A percentile compares a stretch with the other conserved stretches of the same genome.
phyloP scores from a whole-genome alignment of 1,140 invertebrate genomes.

The Andrena cerasifolii region DNA sequence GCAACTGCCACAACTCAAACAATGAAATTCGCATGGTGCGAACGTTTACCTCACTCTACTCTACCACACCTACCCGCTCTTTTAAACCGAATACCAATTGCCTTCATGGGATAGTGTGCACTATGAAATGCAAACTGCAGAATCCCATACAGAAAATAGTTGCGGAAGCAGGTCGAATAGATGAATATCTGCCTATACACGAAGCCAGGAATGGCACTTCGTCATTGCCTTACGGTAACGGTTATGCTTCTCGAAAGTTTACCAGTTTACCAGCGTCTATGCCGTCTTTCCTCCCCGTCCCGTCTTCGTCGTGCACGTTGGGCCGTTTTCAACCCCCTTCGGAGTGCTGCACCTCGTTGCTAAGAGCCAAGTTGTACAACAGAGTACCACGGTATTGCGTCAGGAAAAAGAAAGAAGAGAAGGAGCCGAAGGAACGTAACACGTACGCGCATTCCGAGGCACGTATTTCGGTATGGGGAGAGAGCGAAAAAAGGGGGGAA shows the following conservation, averaged over 20 bases:
- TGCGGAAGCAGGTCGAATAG: slow-evolving; percentile 34
- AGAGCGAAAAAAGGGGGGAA: background rate
- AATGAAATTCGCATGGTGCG: no score
- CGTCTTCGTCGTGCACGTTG: slow-evolving; percentile 36
- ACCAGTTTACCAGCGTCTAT: slow-evolving; percentile 60
- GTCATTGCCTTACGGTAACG: slow-evolving; percentile 75
- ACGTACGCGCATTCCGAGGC: background rate
- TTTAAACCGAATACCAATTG: no score
- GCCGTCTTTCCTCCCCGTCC: slow-evolving; percentile 22
- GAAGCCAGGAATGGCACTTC: slow-evolving; percentile 70
- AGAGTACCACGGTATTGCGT: slow-evolving; percentile 1
- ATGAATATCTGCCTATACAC: slow-evolving; percentile 66
- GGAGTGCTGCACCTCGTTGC: slow-evolving; percentile 28
- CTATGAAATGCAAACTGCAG: background rate
- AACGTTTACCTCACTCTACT: no score
- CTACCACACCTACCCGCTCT: no score
- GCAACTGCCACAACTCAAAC: no score
- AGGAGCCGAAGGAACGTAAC: background rate
- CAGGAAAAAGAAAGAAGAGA: background rate
- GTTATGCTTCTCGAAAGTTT: slow-evolving; percentile 72
- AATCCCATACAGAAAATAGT: slow-evolving; percentile 35
- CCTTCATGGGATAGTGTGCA: no score
- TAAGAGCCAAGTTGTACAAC: slow-evolving; percentile 59
- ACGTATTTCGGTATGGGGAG: no score
- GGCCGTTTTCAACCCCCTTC: slow-evolving; percentile 52